A percentile compares a stretch with the other conserved stretches of the same genome.
phyloP scores from a whole-genome alignment of 92 coral and sea anemone genomes.

The Porites lobata region DNA sequence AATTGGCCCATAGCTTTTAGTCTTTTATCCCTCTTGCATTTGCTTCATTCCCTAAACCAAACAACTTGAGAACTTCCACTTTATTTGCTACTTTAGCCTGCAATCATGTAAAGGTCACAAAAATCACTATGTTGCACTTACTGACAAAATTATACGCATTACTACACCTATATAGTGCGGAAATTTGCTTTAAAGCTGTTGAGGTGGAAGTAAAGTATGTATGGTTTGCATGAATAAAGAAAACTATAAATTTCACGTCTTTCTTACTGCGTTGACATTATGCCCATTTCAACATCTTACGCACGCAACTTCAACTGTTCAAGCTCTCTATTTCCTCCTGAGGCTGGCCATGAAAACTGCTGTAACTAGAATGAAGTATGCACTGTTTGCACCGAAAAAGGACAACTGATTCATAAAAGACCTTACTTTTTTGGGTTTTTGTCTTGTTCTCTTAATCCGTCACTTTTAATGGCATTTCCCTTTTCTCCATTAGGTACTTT shows the following conservation, averaged over 20 bases:
- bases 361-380: conserved; percentile 8
- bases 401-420: not conserved
- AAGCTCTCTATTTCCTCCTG: no score
- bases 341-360: not conserved
- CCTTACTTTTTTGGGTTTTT: not conserved
- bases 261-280: not conserved
- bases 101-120: no score
- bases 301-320: not conserved
- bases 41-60: no score
- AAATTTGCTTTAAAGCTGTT: conserved; percentile 1
- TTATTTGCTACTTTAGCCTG: no score
- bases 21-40: no score
- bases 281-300: not conserved
- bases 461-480: not conserved
- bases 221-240: conserved; percentile 9
- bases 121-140: no score
- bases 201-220: conserved; percentile 3
- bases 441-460: not conserved
- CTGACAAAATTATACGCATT: no score
- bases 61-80: no score
- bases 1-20: no score
- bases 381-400: conserved; percentile 4
- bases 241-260: not conserved
- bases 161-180: no score
- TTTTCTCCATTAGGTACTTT: not conserved